Evolutionary conservation across 2,113 vertebrate species (phyloP), one percentile per base, ranked within the genome.

Genomic region (Cochlearius cochlearius): DNA sequence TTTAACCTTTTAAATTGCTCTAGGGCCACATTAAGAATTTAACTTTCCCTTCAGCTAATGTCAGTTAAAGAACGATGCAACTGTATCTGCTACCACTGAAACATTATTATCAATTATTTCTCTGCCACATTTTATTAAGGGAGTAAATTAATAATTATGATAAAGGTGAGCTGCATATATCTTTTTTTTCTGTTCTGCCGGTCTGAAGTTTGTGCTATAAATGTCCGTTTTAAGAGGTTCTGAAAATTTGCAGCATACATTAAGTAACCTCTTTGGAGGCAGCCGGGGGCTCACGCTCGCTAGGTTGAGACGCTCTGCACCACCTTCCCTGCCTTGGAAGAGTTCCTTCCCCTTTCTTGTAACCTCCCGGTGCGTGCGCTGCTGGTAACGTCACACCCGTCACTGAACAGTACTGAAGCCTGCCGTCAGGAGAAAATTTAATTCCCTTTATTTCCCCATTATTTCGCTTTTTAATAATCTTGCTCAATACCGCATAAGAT

Each of bases 91-190:
- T 88, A n/a, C 81, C 74, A 67, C n/a, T 73, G 90, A 73, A 94
- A 92, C 95, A 80, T 96, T 95, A 90, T 91, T 95, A 97, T 72
- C 91, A 96, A 73, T 97, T 97, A 97, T 95, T 95, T 94, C 94
- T 90, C 87, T 94, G 92, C 92, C 89, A 95, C 89, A 18, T 91
- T 95, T 92, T 96, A 95, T 94, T 94, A 94, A 74, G 74, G 89
- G 77, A 95, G 64, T 91, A 95, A 95, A 94, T 97, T 94, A 94
- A 94, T 96, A 94, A 95, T 92, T 90, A 85, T 88, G 86, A 66
- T 87, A 96, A 94, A 96, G 91, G 60, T 95, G 96, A 95, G 86
- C 88, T 91, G 58, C 73, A 10, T 81, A 75, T 68, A 72, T 94
- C 49, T 43, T n/a, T 39, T 47, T 50, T 56, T 68, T 3, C 59